These are phyloP conservation scores for Onychomys leucogaster DNA, from an alignment of 2,797 vertebrate species.

Conservation along the genomic window DNA sequence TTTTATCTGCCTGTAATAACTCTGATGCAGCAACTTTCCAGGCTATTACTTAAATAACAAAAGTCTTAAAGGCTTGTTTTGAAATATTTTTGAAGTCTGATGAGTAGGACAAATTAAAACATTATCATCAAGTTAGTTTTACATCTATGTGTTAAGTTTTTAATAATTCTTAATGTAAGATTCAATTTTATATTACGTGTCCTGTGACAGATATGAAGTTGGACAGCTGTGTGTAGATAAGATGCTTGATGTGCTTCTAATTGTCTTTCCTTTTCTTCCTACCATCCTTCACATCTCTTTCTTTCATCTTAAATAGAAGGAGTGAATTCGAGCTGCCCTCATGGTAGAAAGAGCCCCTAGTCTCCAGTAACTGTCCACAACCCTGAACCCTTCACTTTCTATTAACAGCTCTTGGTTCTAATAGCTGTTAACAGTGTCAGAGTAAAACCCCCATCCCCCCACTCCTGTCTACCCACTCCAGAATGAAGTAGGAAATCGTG, in stretches of 20 bases:
- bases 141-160: not conserved
- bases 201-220: not conserved
- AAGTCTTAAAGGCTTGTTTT: constrained; percentile 51
- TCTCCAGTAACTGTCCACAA: not conserved
- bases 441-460: not conserved
- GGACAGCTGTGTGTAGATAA: not conserved
- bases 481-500: not conserved
- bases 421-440: not conserved
- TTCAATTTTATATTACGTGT: constrained; percentile 23
- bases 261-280: not conserved
- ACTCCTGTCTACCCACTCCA: not conserved
- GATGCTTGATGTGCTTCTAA: constrained; percentile 5
- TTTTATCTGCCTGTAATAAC: constrained; percentile 19
- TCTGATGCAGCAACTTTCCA: not conserved
- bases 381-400: not conserved
- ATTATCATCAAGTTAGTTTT: constrained; percentile 24
- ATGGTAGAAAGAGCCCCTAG: not conserved
- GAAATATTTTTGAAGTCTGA: constrained; percentile 31
- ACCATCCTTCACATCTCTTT: not conserved
- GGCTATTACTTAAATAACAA: constrained; percentile 34
- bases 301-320: not conserved
- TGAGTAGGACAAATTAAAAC: constrained; percentile 30
- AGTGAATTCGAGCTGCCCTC: not conserved
- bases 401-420: not conserved
- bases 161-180: constrained; percentile 43